Percentiles rank a stretch among this genome's conserved stretches.
These are phyloP conservation scores for Gastrophryne carolinensis DNA, from an alignment of 2,797 vertebrate species.

Conservation along the genomic window DNA sequence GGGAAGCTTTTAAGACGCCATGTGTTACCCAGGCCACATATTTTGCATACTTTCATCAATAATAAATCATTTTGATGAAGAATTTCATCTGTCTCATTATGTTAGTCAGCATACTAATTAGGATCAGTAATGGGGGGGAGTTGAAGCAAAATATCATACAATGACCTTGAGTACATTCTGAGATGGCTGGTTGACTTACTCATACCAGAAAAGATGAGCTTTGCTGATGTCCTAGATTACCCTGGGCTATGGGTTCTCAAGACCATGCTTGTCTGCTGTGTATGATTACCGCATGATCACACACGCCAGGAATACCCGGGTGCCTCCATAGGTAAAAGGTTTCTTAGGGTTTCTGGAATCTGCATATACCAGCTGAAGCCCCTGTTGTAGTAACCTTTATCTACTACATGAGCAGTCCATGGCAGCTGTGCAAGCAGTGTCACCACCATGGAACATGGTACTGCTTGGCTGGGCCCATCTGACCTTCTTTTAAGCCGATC, in stretches of 20 bases:
- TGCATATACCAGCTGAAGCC: too few relatives aligned
- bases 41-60: neutral
- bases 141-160: neutral
- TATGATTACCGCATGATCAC: neutral
- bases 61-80: neutral
- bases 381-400: too few relatives aligned
- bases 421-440: too few relatives aligned
- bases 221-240: neutral
- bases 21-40: neutral
- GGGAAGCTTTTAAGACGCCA: too few relatives aligned
- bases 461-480: too few relatives aligned
- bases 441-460: too few relatives aligned
- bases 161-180: neutral
- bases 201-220: neutral
- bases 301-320: neutral
- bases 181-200: neutral
- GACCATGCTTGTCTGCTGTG: conserved; percentile 5
- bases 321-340: too few relatives aligned
- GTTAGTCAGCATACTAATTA: neutral
- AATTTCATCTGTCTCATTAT: too few relatives aligned
- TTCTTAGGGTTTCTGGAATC: too few relatives aligned
- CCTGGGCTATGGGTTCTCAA: neutral
- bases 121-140: neutral
- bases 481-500: too few relatives aligned
- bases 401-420: too few relatives aligned